phyloP scores from a whole-genome alignment of 2,888 invertebrate species.

The Latheticus oryzae region DNA sequence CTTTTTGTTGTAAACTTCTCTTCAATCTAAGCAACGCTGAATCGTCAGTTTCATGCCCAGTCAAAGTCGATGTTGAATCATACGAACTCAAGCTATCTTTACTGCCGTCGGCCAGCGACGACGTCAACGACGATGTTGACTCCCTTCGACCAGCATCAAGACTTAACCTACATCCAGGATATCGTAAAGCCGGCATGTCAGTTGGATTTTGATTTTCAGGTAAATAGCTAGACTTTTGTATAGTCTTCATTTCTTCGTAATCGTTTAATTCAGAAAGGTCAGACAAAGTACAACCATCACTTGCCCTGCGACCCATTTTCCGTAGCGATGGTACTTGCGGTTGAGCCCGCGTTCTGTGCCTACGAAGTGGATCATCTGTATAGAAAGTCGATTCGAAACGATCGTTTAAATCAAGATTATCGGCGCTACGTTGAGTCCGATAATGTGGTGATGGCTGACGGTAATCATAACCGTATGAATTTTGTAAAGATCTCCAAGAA shows the following conservation, averaged over 20 bases:
- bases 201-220: conserved; percentile 33
- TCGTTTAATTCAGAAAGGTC: conserved; percentile 50
- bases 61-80: conserved; percentile 76
- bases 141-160: conserved; percentile 69
- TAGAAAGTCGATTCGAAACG: conserved; percentile 30
- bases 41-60: conserved; percentile 77
- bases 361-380: conserved; percentile 56
- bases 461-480: conserved; percentile 59
- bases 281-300: conserved; percentile 66
- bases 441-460: conserved; percentile 45
- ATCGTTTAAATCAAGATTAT: conserved; percentile 47
- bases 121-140: conserved; percentile 71
- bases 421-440: conserved; percentile 48
- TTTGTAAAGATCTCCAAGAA: conserved; percentile 65
- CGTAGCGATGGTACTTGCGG: conserved; percentile 63
- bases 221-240: conserved; percentile 50
- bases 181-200: conserved; percentile 46
- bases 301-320: conserved; percentile 67
- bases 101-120: conserved; percentile 73
- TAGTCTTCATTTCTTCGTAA: conserved; percentile 49
- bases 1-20: conserved; percentile 89
- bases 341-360: conserved; percentile 62
- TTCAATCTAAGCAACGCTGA: conserved; percentile 81
- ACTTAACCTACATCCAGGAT: conserved; percentile 65
- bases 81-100: conserved; percentile 77